phyloP scores from a whole-genome alignment of 2,888 invertebrate species.

The Aquatica leii region DNA sequence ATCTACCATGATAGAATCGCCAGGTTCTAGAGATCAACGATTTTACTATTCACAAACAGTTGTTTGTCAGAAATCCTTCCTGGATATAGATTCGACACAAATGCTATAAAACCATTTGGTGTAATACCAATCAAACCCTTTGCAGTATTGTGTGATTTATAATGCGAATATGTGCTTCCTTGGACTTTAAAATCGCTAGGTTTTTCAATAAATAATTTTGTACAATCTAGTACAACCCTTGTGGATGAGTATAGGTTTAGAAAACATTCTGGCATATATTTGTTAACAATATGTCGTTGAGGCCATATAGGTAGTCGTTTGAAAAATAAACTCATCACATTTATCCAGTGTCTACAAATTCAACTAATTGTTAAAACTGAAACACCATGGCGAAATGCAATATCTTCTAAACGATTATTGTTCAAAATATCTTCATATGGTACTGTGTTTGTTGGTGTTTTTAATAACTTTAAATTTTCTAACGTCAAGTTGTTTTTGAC shows the following conservation, averaged over 20 bases:
- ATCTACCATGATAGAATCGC: conserved; percentile 1
- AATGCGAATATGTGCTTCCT: neutral
- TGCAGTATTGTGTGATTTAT: neutral
- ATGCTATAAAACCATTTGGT: neutral
- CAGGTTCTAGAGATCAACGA: conserved; percentile 4
- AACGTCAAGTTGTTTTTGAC: too few species aligned
- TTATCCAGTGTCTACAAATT: neutral
- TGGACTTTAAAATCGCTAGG: neutral
- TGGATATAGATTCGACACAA: neutral
- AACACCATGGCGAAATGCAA: too few species aligned
- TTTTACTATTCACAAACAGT: neutral
- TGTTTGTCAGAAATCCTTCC: neutral
- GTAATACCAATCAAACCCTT: neutral
- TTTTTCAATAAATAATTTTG: too few species aligned
- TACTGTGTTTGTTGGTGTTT: too few species aligned
- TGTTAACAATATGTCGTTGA: too few species aligned
- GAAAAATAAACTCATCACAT: neutral
- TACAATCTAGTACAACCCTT: too few species aligned
- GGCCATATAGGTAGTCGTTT: neutral
- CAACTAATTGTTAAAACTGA: neutral
- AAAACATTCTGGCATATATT: too few species aligned
- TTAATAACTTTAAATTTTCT: too few species aligned
- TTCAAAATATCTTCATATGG: too few species aligned
- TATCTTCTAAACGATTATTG: too few species aligned
- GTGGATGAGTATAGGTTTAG: too few species aligned